phyloP scores from a whole-genome alignment of 2,797 vertebrate genomes.

The Bucorvus abyssinicus region DNA sequence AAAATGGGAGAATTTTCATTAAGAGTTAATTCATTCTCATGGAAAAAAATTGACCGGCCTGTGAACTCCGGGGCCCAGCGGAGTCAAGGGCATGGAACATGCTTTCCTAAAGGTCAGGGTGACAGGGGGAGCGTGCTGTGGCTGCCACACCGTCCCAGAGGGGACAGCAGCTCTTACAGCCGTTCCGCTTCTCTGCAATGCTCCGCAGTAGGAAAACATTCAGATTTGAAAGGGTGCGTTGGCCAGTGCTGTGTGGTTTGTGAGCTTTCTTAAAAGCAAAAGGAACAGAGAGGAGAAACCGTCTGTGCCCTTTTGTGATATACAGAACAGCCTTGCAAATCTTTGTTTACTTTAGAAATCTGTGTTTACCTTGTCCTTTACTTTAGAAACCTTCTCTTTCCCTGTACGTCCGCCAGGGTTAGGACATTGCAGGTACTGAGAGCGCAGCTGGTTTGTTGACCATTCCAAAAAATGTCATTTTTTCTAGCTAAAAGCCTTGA shows the following conservation, averaged over 20 bases:
- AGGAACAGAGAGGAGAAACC: background rate
- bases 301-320: slow-evolving; percentile 1
- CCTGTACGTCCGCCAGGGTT: fast-evolving
- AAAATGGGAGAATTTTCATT: background rate
- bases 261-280: background rate
- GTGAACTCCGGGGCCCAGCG: background rate
- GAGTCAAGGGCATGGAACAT: background rate
- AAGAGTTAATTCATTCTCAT: background rate
- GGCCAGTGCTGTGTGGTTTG: background rate
- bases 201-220: background rate
- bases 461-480: fast-evolving
- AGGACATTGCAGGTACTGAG: background rate
- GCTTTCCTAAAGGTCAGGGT: background rate
- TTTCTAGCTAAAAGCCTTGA: background rate
- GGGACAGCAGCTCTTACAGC: background rate
- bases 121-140: background rate
- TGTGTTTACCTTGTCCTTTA: slow-evolving; percentile 19
- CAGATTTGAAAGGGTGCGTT: fast-evolving
- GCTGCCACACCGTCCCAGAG: background rate
- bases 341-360: background rate
- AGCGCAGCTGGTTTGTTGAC: background rate
- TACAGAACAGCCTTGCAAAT: background rate
- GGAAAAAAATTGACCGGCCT: background rate
- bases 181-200: fast-evolving
- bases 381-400: background rate